A percentile compares a stretch with the other conserved stretches of the same genome.
These are phyloP conservation scores for Palythoa caribaeorum DNA, from an alignment of 92 coral and sea anemone species.

Conservation along the genomic window DNA sequence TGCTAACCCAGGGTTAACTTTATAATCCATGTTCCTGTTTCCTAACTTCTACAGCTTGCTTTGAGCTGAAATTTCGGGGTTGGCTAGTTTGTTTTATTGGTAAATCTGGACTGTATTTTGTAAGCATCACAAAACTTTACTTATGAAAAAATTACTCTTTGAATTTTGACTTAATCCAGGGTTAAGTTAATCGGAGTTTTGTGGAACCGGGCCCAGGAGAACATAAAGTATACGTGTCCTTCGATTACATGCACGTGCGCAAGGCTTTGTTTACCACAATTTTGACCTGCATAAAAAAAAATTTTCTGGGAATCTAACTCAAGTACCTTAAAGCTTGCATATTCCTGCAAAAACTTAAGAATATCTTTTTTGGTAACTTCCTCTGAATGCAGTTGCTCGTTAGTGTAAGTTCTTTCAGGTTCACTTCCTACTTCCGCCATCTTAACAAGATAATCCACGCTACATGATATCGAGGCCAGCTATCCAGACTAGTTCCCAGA, in stretches of 20 bases:
- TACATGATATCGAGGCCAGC: constrained; percentile 59
- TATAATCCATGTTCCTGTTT: too few species aligned
- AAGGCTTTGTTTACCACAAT: neutral
- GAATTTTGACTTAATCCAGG: too few species aligned
- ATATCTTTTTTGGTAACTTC: constrained; percentile 98
- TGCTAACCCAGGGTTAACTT: too few species aligned
- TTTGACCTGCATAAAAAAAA: neutral
- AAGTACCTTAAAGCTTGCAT: constrained; percentile 90
- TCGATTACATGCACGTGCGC: neutral
- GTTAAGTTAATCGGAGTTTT: too few species aligned
- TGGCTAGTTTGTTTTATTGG: too few species aligned
- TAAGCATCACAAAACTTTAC: too few species aligned
- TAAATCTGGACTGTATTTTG: too few species aligned
- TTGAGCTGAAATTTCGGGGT: too few species aligned
- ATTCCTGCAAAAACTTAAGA: constrained; percentile 89
- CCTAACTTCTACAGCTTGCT: too few species aligned
- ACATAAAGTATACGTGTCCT: neutral
- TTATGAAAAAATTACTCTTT: too few species aligned
- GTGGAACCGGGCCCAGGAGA: too few species aligned
- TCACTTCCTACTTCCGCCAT: constrained; percentile 85
- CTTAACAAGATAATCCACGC: constrained; percentile 30
- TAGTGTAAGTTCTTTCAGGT: constrained; percentile 77
- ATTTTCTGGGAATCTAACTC: neutral
- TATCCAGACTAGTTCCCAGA: constrained; percentile 16
- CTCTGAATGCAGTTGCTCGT: constrained; percentile 87